Conservation (phyloP, 2,888 invertebrate genomes). For the Aphodius granarius region DNA sequence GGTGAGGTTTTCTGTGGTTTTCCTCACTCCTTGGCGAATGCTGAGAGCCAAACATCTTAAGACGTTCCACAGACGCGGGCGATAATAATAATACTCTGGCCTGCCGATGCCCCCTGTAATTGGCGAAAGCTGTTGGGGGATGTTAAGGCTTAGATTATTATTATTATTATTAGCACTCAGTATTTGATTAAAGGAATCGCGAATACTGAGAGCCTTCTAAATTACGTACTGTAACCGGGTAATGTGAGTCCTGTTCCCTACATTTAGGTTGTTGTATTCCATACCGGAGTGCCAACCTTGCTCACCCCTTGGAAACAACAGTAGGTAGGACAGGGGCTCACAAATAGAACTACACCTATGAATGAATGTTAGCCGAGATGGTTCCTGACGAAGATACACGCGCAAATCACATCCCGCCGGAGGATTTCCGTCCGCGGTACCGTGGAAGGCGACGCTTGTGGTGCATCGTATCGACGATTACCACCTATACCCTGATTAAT, state of each 20-base stretch:
- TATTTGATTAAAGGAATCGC: conserved; percentile 12
- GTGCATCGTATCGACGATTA: not conserved
- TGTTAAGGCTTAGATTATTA: too few species aligned
- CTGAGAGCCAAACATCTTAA: too few species aligned
- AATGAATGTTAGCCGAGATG: not conserved
- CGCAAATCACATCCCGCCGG: not conserved
- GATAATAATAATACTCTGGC: too few species aligned
- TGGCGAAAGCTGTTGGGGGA: too few species aligned
- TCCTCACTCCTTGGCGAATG: too few species aligned
- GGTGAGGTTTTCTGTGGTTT: too few species aligned
- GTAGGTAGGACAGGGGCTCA: conserved; percentile 21
- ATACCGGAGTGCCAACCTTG: conserved; percentile 13
- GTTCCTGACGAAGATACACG: not conserved
- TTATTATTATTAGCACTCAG: too few species aligned
- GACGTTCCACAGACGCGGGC: too few species aligned
- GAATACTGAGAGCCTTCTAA: conserved; percentile 2
- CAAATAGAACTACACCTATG: not conserved
- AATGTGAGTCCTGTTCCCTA: not conserved
- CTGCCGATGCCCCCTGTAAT: too few species aligned
- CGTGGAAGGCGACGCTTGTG: not conserved
- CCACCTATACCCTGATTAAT: not conserved
- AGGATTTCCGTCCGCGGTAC: not conserved
- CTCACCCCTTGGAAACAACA: conserved; percentile 24
- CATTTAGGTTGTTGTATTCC: not conserved
- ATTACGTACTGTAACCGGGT: conserved; percentile 15